Evolutionary conservation across 2,113 vertebrate species (phyloP).

Genomic region (Protobothrops mucrosquamatus): DNA sequence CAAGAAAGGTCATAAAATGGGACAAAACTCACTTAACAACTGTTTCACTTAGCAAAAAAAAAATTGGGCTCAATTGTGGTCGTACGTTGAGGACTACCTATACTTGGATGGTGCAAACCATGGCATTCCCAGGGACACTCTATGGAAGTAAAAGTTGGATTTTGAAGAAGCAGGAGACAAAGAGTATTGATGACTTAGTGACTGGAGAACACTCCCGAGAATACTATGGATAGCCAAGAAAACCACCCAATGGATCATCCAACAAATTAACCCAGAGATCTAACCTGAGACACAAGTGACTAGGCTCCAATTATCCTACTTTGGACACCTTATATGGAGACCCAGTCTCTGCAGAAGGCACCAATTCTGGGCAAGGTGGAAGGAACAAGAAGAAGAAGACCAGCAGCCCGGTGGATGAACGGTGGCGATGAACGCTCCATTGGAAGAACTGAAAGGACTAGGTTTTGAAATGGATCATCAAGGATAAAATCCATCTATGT

Average conservation of each 20-base stretch:
- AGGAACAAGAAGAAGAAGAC: neutral
- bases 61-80: too few species aligned
- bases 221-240: neutral
- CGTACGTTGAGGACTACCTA: too few species aligned
- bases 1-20: too few species aligned
- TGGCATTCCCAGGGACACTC: neutral
- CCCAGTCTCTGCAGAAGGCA: neutral
- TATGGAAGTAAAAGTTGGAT: neutral
- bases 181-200: neutral
- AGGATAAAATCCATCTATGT: too few species aligned
- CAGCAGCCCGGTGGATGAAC: too few species aligned
- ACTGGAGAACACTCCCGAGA: neutral
- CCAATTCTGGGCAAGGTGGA: neutral
- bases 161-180: neutral
- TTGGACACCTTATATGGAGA: neutral
- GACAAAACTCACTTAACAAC: too few species aligned
- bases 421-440: neutral
- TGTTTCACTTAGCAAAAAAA: too few species aligned
- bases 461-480: too few species aligned
- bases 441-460: neutral
- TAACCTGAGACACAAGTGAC: neutral
- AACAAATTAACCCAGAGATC: neutral
- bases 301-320: too few species aligned
- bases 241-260: neutral
- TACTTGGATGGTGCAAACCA: neutral